These are phyloP conservation scores for Anticlea derivata DNA, from an alignment of 2,888 invertebrate species.

Conservation along the genomic window DNA sequence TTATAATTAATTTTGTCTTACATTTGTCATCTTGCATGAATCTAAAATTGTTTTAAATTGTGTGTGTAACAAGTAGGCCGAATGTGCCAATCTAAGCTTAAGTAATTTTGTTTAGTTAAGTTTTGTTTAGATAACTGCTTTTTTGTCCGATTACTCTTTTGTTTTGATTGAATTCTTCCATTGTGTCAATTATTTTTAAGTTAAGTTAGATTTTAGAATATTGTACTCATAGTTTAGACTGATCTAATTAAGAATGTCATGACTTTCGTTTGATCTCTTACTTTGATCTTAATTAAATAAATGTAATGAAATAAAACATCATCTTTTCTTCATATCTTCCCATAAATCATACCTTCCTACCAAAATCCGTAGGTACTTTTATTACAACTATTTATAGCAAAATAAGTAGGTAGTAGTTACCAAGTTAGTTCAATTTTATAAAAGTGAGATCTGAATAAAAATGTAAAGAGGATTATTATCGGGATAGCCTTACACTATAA, in stretches of 20 bases:
- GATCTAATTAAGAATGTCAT: slow-evolving; percentile 71
- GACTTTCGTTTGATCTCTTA: slow-evolving; percentile 82
- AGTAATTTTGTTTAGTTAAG: slow-evolving; percentile 39
- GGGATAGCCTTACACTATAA: no score
- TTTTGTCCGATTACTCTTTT: slow-evolving; percentile 26
- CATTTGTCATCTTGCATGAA: slow-evolving; percentile 25
- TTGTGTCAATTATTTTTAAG: slow-evolving; percentile 50
- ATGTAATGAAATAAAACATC: slow-evolving; percentile 42
- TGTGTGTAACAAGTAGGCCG: slow-evolving; percentile 64
- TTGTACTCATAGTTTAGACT: slow-evolving; percentile 57
- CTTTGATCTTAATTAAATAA: slow-evolving; percentile 67
- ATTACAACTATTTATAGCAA: no score
- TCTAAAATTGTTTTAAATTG: slow-evolving; percentile 34
- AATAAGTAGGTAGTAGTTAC: no score
- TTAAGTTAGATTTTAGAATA: slow-evolving; percentile 33
- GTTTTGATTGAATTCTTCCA: slow-evolving; percentile 61
- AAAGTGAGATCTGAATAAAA: no score
- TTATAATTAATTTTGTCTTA: slow-evolving; percentile 18
- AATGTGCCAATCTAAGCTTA: slow-evolving; percentile 69
- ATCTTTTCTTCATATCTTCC: slow-evolving; percentile 22
- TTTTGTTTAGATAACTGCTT: slow-evolving; percentile 32
- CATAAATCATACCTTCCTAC: background rate
- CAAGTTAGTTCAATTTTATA: no score
- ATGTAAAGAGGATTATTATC: no score
- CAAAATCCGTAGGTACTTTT: no score